A percentile compares a stretch with the other conserved stretches of the same genome.
Conservation (phyloP, 2,888 invertebrate genomes). For the Cephalotes varians region DNA sequence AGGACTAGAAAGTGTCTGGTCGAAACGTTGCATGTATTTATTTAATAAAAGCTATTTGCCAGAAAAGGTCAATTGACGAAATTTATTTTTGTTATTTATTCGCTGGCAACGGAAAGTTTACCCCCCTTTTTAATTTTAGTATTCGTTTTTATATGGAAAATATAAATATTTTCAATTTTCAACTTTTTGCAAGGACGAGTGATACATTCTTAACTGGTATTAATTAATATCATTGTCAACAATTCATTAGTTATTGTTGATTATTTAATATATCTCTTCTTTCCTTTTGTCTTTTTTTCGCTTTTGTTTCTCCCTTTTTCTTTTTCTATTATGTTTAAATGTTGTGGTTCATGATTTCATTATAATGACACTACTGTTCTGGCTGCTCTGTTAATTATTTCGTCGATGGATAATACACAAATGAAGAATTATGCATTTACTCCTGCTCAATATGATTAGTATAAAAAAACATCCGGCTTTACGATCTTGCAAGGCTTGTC, state of each 20-base stretch:
- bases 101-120: too few relatives aligned
- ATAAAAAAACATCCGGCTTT: constrained; percentile 41
- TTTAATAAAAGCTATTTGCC: too few relatives aligned
- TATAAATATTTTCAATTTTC: too few relatives aligned
- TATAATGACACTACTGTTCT: background rate
- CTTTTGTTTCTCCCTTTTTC: background rate
- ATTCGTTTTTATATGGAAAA: too few relatives aligned
- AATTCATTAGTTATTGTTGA: background rate
- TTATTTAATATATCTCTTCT: background rate
- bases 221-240: background rate
- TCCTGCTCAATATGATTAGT: background rate
- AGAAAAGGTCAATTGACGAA: too few relatives aligned
- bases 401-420: constrained; percentile 6
- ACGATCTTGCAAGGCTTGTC: constrained; percentile 13
- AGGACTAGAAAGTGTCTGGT: too few relatives aligned
- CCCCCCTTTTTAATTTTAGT: too few relatives aligned
- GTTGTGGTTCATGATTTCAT: constrained; percentile 1
- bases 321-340: too few relatives aligned
- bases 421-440: constrained; percentile 39
- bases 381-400: constrained; percentile 14
- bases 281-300: background rate
- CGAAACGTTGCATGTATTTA: too few relatives aligned
- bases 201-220: background rate
- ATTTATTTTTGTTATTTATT: too few relatives aligned
- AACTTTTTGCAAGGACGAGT: too few relatives aligned